phyloP scores from a whole-genome alignment of 2,113 vertebrate genomes.

The Ailurus styani region DNA sequence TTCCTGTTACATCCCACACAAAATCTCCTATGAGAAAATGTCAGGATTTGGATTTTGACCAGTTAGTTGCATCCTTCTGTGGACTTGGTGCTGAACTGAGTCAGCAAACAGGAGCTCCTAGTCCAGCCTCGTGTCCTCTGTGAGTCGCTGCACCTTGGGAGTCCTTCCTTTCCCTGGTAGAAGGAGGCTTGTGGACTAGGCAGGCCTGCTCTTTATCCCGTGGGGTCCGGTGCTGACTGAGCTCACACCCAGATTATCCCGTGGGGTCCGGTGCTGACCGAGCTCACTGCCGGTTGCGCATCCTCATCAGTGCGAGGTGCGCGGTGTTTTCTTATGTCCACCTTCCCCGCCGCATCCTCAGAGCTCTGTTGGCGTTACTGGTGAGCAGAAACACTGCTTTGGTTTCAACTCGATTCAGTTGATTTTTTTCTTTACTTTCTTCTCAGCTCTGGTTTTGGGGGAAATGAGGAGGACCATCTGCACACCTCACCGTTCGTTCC shows the following conservation, averaged over 20 bases:
- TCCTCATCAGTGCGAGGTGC: background rate
- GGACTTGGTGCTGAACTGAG: background rate
- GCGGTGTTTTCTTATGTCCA: background rate
- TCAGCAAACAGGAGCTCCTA: background rate
- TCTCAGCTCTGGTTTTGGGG: background rate
- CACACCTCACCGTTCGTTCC: fast-evolving
- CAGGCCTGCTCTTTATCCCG: background rate
- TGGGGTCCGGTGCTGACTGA: background rate
- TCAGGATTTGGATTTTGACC: background rate
- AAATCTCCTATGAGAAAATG: background rate
- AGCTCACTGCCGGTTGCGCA: background rate
- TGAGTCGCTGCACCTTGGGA: background rate
- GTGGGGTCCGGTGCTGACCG: background rate
- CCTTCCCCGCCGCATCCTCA: background rate
- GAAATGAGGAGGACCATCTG: background rate
- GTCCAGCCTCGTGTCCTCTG: background rate
- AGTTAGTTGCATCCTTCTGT: background rate
- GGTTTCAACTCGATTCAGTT: background rate
- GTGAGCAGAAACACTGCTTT: background rate
- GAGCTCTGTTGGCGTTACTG: background rate
- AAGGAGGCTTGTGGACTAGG: background rate
- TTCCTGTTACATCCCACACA: background rate
- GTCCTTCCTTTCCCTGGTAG: background rate
- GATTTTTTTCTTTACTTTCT: background rate
- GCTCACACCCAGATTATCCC: background rate